Percentiles rank a stretch among this genome's conserved stretches.
Conservation (phyloP, 2,888 invertebrate species). For the Slavum lentiscoides region DNA sequence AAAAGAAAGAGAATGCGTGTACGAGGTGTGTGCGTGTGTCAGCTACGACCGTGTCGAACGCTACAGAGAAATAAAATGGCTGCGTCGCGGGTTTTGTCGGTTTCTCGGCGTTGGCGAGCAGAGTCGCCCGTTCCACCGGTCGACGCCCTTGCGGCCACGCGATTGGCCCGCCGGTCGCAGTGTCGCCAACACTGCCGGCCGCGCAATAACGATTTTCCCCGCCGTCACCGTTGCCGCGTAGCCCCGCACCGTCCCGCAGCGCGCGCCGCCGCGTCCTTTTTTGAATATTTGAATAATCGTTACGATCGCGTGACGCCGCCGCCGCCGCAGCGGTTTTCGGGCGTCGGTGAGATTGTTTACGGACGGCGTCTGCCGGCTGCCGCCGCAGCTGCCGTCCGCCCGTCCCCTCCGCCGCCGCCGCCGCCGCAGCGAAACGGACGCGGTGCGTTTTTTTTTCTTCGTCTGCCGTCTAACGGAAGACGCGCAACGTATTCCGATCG, state of each 20-base stretch:
- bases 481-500: too few relatives aligned
- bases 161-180: conserved; percentile 24
- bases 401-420: too few relatives aligned
- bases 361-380: too few relatives aligned
- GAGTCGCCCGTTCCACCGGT: not conserved
- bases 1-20: not conserved
- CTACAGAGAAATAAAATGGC: conserved; percentile 52
- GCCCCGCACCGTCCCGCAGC: not conserved
- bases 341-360: not conserved
- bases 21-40: not conserved
- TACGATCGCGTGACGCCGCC: conserved; percentile 8
- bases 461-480: too few relatives aligned
- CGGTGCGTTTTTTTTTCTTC: too few relatives aligned
- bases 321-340: not conserved
- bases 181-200: conserved; percentile 10
- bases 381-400: too few relatives aligned
- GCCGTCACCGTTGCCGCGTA: conserved; percentile 19
- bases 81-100: conserved; percentile 40
- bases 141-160: conserved; percentile 30
- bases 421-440: too few relatives aligned
- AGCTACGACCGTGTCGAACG: conserved; percentile 25
- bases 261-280: conserved; percentile 1
- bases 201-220: conserved; percentile 48
- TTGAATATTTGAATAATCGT: conserved; percentile 7
- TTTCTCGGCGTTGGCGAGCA: conserved; percentile 44